A percentile compares a stretch with the other conserved stretches of the same genome.
Conservation (phyloP, 2,888 invertebrate species). For the Aethes cnicana region DNA sequence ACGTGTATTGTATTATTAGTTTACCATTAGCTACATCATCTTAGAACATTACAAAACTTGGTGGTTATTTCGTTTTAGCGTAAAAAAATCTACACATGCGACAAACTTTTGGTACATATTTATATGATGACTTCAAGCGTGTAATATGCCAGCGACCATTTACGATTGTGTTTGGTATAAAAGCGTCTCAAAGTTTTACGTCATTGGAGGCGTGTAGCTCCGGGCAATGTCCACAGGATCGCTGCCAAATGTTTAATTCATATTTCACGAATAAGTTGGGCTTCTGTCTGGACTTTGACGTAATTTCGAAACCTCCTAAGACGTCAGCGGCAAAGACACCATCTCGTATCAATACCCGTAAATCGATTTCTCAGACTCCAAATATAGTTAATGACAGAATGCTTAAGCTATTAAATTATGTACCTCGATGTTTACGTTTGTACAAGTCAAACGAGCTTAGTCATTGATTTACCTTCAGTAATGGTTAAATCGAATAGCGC, state of each 20-base stretch:
- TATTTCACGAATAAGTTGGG: slow-evolving; percentile 17
- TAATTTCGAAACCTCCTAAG: slow-evolving; percentile 9
- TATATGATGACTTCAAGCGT: too few species aligned
- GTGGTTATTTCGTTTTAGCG: too few species aligned
- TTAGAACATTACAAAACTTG: slow-evolving; percentile 7
- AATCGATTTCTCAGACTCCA: slow-evolving; percentile 4
- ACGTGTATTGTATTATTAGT: slow-evolving; percentile 24
- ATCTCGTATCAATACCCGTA: not conserved
- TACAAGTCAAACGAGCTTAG: slow-evolving; percentile 20
- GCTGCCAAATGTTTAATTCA: slow-evolving; percentile 47
- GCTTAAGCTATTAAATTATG: slow-evolving; percentile 10
- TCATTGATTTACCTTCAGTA: slow-evolving; percentile 34
- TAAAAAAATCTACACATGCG: too few species aligned
- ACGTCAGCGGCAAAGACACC: too few species aligned
- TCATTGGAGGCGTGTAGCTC: slow-evolving; percentile 59
- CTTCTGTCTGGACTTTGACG: slow-evolving; percentile 13
- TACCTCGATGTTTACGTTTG: slow-evolving; percentile 22
- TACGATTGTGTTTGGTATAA: too few species aligned
- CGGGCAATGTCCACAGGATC: slow-evolving; percentile 52
- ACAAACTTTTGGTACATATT: too few species aligned
- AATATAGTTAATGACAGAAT: slow-evolving; percentile 10
- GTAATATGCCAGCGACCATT: too few species aligned
- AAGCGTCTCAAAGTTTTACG: slow-evolving; percentile 39
- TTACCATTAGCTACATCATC: slow-evolving; percentile 15
- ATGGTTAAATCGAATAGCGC: slow-evolving; percentile 44